Evolutionary conservation across 2,888 invertebrate genomes (phyloP), one percentile per base, ranked within the genome.

Genomic region (Sesamia inferens): DNA sequence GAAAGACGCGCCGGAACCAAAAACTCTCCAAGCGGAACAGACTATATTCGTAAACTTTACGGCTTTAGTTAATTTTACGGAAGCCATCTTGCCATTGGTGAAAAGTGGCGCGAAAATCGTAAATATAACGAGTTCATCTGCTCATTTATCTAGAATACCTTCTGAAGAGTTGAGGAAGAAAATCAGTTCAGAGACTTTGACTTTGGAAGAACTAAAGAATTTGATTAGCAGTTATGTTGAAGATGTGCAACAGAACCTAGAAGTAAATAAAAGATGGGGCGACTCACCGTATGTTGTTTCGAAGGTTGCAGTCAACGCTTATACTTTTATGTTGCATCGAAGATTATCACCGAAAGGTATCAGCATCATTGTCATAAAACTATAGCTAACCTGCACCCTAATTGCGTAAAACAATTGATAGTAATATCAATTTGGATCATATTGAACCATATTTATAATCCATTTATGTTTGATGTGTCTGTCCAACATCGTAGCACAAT

Each of bases 241-340:
- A 94, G 97, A 94, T 87, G 97, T 95, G 1, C 92, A 87, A 81
- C 76, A 79, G n/a, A 88, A 89, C 64, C 90, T 80, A 66, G 93
- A 93, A 31, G 81, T 90, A 3, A 82, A 72, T 13, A 90, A 93
- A 19, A 92, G 97, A 5, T 98, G 97, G 97, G 96, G 97, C 0
- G 94, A 94, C 57, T 97, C 97, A 1, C 96, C 97, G 0, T 98
- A 98, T 86, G 96, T 96, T 0, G 97, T 97, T 2, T 98, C 98
- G 0, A 98, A 98, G 95, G 97, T 98, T 13, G 98, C 97, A 2
- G 96, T 98, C 0, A 97, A 97, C 78, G 97, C 98, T 0, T 95
- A 98, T 78, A 97, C 97, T 0, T 95, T 97, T 79, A 95, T 98
- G 82, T 97, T 98, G 81, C 97, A 98, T 85, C 93, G 96, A 63